Evolutionary conservation across 2,888 invertebrate genomes (phyloP), one percentile per base, ranked within the genome.

Genomic region (Nymphalis urticae): DNA sequence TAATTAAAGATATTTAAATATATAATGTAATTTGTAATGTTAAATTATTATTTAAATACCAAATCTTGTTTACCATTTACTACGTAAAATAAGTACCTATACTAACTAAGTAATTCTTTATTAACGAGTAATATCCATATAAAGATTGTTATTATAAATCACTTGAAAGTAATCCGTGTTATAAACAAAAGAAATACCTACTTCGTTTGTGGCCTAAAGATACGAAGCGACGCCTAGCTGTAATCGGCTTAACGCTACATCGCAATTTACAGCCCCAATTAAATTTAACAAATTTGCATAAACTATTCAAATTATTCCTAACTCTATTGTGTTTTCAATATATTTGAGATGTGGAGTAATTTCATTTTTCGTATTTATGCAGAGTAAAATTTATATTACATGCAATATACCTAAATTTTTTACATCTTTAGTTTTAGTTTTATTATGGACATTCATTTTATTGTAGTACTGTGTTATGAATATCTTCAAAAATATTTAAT

Each of bases 211-310:
- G 69, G 59, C 60, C 36, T 65, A 62, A 62, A 69, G 62, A 70
- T 73, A 72, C 75, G 76, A 73, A 71, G 75, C 75, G 76, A 73
- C 72, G 75, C 75, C 68, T 73, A 75, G 76, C 73, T 79, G 73
- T 86, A 86, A 86, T 85, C 84, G 76, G 84, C 85, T 87, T 32
- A 56, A 56, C 54, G 54, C 54, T 56, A 27, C 27, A 85, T 81
- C 76, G 72, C 42, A 13, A 42, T 79, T 76, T 76, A 75, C 77
- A 32, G 48, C 79, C 77, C 76, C 75, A 79, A 80, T 77, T 82
- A 80, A 86, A 85, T 81, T 85, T 85, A 72, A 78, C 72, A 78
- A 81, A 85, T 87, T 84, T 86, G 81, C 84, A 86, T 85, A 82
- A 82, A 85, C 84, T 85, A 71, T 73, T 71, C 64, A 69, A 62